These are phyloP conservation scores for Mythimna loreyi DNA, from an alignment of 2,888 invertebrate species.

Conservation along the genomic window DNA sequence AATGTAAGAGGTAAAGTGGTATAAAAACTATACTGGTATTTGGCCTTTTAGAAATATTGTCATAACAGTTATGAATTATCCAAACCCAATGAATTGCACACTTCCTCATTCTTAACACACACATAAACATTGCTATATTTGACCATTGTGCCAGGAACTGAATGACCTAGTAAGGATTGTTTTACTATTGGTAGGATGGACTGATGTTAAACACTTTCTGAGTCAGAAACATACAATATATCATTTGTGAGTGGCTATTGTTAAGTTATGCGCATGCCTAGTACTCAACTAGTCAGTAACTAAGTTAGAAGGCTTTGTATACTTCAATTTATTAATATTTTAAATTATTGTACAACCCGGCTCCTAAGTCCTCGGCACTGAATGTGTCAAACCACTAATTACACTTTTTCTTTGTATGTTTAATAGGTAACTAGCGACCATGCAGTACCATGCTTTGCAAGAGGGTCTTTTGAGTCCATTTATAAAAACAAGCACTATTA, in stretches of 20 bases:
- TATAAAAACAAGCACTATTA: slow-evolving; percentile 8
- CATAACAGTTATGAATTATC: background rate
- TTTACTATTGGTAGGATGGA: background rate
- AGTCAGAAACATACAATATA: no score
- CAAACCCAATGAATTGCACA: background rate
- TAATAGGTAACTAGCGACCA: background rate
- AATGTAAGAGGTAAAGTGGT: slow-evolving; percentile 26
- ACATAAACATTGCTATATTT: background rate
- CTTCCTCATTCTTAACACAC: background rate
- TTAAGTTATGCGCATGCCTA: no score
- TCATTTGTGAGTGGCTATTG: no score
- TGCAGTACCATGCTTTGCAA: slow-evolving; percentile 28
- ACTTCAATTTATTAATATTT: no score
- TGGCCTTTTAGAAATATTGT: slow-evolving; percentile 12
- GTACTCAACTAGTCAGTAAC: no score
- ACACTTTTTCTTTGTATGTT: slow-evolving; percentile 4
- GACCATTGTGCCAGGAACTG: background rate
- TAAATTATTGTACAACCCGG: no score
- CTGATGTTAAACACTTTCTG: background rate
- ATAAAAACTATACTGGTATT: slow-evolving; percentile 29
- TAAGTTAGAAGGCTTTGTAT: no score
- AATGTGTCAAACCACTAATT: slow-evolving; percentile 5
- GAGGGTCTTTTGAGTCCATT: background rate
- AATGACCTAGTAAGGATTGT: background rate
- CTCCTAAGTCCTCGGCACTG: no score